A percentile compares a stretch with the other conserved stretches of the same genome.
These are phyloP conservation scores for Pteropus alecto DNA, from an alignment of 2,113 vertebrate genomes.

Conservation along the genomic window DNA sequence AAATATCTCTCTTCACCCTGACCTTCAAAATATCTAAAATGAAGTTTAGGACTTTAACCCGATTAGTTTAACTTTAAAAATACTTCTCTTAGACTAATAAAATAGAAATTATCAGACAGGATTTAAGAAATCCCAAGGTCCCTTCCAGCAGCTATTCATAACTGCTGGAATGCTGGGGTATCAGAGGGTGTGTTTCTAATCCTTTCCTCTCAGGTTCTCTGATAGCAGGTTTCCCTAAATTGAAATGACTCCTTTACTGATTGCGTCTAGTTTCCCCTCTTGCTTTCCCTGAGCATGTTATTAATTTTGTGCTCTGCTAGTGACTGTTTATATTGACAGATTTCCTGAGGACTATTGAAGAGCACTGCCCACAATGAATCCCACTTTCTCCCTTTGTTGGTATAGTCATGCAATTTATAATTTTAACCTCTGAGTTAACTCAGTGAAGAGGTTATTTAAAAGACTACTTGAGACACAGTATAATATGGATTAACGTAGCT, in stretches of 20 bases:
- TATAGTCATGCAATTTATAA: background rate
- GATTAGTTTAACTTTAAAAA: slow-evolving; percentile 33
- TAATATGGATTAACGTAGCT: background rate
- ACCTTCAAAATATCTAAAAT: background rate
- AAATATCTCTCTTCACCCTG: background rate
- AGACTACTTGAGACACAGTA: background rate
- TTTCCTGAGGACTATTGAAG: background rate
- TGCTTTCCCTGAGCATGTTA: background rate
- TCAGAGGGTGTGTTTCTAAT: background rate
- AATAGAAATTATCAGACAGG: background rate
- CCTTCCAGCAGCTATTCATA: background rate
- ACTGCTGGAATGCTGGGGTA: background rate
- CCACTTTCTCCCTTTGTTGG: background rate
- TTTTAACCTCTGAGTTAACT: slow-evolving; percentile 33
- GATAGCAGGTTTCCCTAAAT: background rate
- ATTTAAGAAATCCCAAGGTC: background rate
- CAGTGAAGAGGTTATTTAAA: background rate
- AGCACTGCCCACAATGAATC: background rate
- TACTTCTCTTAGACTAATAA: background rate
- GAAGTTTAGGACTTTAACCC: background rate
- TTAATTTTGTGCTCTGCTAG: background rate
- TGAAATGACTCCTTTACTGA: background rate
- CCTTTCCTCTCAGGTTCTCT: background rate
- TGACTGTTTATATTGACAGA: background rate
- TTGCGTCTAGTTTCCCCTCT: background rate